phyloP scores from a whole-genome alignment of 2,888 invertebrate species.

The Calameuta filiformis region DNA sequence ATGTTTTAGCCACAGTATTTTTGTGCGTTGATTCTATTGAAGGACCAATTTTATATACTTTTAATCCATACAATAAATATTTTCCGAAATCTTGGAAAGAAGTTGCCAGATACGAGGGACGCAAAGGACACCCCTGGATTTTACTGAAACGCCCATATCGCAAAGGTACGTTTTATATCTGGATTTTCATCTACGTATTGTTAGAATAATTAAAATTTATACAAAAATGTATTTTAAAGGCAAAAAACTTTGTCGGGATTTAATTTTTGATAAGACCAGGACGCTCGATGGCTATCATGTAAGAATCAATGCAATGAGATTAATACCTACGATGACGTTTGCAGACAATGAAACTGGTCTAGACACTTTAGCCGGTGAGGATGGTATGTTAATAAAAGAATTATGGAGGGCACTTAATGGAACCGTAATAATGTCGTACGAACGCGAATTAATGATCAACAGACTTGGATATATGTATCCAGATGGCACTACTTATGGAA shows the following conservation, averaged over 20 bases:
- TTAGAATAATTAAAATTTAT: neutral
- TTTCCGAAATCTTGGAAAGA: constrained; percentile 29
- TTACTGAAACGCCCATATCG: constrained; percentile 14
- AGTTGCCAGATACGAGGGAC: constrained; percentile 21
- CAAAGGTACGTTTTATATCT: constrained; percentile 6
- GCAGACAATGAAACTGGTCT: constrained; percentile 9
- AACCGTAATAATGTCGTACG: constrained; percentile 16
- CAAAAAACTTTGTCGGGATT: constrained; percentile 21
- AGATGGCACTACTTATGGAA: constrained; percentile 11
- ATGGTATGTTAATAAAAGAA: constrained; percentile 31
- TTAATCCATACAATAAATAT: constrained; percentile 33
- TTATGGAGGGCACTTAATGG: constrained; percentile 31
- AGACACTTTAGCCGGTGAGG: constrained; percentile 32
- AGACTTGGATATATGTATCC: neutral
- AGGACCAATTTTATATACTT: constrained; percentile 31
- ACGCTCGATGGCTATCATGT: constrained; percentile 32
- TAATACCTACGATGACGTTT: constrained; percentile 27
- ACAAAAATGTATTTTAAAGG: neutral
- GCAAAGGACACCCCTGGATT: constrained; percentile 33
- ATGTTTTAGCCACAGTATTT: constrained; percentile 29
- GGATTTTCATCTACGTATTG: neutral
- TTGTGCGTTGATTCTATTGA: constrained; percentile 34
- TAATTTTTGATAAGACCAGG: constrained; percentile 31
- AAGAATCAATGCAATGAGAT: constrained; percentile 29
- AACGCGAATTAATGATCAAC: constrained; percentile 6